Evolutionary conservation across 1,140 invertebrate genomes (phyloP).

Genomic region (Brachionus asplanchnoidis): DNA sequence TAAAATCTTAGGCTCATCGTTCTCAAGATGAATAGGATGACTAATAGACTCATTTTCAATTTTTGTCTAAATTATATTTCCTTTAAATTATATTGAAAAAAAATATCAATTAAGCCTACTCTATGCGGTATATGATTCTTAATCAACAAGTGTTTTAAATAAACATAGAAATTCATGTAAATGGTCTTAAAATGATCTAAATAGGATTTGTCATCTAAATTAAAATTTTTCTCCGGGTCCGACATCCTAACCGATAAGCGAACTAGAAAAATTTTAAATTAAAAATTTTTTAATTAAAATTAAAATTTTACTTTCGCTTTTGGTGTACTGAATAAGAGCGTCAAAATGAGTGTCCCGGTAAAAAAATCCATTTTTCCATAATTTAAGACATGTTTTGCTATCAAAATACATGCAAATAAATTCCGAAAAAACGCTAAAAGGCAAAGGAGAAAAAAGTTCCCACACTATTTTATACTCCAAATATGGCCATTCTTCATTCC

Average conservation of each 20-base stretch:
- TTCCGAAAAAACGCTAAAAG: background rate
- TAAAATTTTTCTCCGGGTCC: background rate
- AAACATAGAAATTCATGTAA: constrained; percentile 13
- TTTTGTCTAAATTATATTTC: background rate
- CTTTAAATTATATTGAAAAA: background rate
- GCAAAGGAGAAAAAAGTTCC: background rate
- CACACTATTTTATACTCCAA: constrained; percentile 12
- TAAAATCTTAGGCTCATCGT: background rate
- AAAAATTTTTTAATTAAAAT: background rate
- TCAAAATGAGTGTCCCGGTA: background rate
- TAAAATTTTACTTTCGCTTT: background rate
- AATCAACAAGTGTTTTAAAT: background rate
- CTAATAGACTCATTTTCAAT: background rate
- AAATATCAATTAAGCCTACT: background rate
- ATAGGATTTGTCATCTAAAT: background rate
- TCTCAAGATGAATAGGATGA: background rate
- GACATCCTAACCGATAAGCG: background rate
- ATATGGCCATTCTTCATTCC: background rate
- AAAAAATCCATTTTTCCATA: constrained; percentile 1
- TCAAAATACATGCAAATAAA: background rate
- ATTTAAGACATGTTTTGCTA: background rate
- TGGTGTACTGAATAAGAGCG: background rate
- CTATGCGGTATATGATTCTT: background rate
- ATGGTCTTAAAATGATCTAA: background rate
- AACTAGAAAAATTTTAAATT: background rate